These are phyloP conservation scores for Triops cancriformis DNA, from an alignment of 1,140 invertebrate species.

Conservation along the genomic window DNA sequence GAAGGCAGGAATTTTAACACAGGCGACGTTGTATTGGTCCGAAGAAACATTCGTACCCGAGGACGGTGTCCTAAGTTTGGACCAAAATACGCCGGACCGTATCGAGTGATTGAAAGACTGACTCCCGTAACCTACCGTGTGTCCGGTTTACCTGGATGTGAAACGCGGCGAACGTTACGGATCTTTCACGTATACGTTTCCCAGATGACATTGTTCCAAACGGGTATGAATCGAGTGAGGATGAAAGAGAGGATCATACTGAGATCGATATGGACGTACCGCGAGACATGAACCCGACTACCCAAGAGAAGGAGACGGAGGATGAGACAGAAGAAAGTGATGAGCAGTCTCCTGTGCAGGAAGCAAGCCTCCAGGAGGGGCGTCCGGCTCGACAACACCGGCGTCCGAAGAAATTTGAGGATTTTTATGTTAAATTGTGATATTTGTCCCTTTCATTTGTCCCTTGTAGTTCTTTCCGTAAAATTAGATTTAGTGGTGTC, in stretches of 20 bases:
- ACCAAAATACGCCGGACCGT: conserved; percentile 15
- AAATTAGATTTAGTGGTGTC: not conserved
- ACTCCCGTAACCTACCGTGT: conserved; percentile 11
- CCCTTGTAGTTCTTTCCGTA: not conserved
- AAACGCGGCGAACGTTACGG: not conserved
- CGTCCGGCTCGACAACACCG: not conserved
- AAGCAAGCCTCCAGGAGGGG: not conserved
- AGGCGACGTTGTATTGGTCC: conserved; percentile 20
- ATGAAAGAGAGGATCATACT: not conserved
- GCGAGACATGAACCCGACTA: not conserved
- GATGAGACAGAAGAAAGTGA: not conserved
- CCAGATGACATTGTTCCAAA: not conserved
- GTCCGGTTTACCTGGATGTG: not conserved
- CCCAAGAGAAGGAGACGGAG: not conserved
- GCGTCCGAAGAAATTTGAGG: not conserved
- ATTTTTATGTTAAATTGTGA: not conserved
- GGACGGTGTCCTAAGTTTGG: not conserved
- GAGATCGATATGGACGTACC: not conserved
- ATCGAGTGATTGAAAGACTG: not conserved
- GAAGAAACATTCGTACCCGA: not conserved
- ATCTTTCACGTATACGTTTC: not conserved
- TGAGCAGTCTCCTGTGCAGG: not conserved
- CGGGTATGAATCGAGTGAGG: not conserved
- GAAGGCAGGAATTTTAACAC: not conserved
- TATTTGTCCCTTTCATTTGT: not conserved